A percentile compares a stretch with the other conserved stretches of the same genome.
These are phyloP conservation scores for Tyrophagus putrescentiae DNA, from an alignment of 1,140 invertebrate genomes.

Conservation along the genomic window DNA sequence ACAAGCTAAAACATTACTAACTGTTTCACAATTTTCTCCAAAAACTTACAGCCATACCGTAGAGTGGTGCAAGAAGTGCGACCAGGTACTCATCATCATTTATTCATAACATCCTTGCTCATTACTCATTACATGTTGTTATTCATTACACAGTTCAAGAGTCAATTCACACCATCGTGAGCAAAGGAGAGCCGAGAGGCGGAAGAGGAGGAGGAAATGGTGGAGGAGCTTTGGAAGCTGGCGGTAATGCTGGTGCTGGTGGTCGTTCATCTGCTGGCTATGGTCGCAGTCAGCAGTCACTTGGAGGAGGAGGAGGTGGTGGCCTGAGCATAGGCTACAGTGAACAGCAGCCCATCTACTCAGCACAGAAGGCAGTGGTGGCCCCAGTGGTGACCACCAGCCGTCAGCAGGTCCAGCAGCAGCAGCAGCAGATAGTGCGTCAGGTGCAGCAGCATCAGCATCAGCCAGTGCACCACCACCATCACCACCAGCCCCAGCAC, in stretches of 20 bases:
- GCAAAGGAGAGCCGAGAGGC: background rate
- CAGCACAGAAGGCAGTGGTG: too few species aligned
- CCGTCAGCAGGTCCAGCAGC: background rate
- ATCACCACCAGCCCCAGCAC: too few species aligned
- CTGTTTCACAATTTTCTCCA: too few species aligned
- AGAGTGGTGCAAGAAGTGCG: constrained; percentile 17
- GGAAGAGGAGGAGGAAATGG: background rate
- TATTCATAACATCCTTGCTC: too few species aligned
- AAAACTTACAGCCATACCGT: constrained; percentile 16
- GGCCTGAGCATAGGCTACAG: background rate
- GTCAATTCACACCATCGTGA: background rate
- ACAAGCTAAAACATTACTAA: too few species aligned
- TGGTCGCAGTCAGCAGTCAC: background rate
- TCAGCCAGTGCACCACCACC: background rate
- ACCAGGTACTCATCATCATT: constrained; percentile 9
- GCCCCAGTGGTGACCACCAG: too few species aligned
- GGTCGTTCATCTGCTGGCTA: background rate
- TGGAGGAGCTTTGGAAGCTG: background rate
- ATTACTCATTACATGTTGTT: too few species aligned
- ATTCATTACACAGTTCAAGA: too few species aligned
- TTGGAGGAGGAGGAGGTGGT: background rate
- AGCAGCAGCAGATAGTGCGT: too few species aligned
- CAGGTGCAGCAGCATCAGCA: too few species aligned
- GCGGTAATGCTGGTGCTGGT: background rate
- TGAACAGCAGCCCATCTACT: background rate